Conservation (phyloP, 2,113 vertebrate genomes). For the Geococcyx californianus region DNA sequence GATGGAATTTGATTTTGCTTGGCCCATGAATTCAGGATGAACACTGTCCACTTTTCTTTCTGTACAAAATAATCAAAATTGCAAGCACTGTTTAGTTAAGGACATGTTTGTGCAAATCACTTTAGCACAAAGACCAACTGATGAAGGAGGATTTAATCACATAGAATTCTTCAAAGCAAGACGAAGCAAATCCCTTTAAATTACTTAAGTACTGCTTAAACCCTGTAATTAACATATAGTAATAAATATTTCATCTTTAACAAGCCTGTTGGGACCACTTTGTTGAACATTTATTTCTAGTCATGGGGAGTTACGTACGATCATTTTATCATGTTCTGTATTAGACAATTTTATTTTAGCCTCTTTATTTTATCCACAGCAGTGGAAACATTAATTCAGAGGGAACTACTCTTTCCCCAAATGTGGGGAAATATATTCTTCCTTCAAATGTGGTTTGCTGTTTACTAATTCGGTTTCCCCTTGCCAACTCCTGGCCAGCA, state of each 20-base stretch:
- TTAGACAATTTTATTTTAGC: background rate
- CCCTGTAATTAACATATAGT: conserved; percentile 41
- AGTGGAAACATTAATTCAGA: background rate
- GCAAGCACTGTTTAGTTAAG: background rate
- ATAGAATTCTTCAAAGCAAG: background rate
- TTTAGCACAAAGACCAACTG: background rate
- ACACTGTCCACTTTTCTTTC: background rate
- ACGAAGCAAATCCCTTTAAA: background rate
- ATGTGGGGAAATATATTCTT: background rate
- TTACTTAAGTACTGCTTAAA: conserved; percentile 35
- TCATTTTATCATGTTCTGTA: background rate
- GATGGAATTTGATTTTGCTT: background rate
- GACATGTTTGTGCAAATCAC: background rate
- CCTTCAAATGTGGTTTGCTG: background rate
- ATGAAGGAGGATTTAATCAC: background rate
- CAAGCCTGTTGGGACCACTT: conserved; percentile 40
- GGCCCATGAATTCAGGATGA: background rate
- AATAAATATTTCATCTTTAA: conserved; percentile 60
- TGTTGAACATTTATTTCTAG: conserved; percentile 39
- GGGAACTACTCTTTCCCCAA: background rate
- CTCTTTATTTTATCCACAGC: background rate
- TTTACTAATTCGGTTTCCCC: background rate
- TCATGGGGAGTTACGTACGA: background rate
- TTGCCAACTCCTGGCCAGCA: background rate
- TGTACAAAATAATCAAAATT: background rate